Evolutionary conservation across 1,140 invertebrate species (phyloP).

Genomic region (Bombus huntii): DNA sequence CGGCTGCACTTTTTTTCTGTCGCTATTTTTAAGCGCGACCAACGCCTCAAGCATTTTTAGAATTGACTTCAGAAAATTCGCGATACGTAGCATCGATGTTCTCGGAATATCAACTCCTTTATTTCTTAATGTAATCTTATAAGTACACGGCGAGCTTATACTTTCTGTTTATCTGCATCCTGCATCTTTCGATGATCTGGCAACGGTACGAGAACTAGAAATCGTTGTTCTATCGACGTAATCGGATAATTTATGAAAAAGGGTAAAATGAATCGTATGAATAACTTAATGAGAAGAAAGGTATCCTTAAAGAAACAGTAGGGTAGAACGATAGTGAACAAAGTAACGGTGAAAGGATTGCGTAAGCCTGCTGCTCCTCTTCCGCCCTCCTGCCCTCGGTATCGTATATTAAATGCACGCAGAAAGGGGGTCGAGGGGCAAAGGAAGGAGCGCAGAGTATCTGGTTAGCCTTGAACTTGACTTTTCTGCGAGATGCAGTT

Average conservation of each 20-base stretch:
- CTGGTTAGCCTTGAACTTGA: slow-evolving; percentile 69
- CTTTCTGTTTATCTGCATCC: not conserved
- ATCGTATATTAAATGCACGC: slow-evolving; percentile 52
- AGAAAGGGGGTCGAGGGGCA: slow-evolving; percentile 32
- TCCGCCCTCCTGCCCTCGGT: slow-evolving; percentile 15
- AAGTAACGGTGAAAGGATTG: slow-evolving; percentile 73
- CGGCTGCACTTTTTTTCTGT: slow-evolving; percentile 74
- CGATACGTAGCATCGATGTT: slow-evolving; percentile 40
- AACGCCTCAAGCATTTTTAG: slow-evolving; percentile 78
- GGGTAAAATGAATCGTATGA: not conserved
- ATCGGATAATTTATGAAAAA: not conserved
- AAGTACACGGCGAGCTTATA: not conserved
- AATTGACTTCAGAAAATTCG: slow-evolving; percentile 72
- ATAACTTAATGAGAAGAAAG: not conserved
- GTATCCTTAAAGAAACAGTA: slow-evolving; percentile 18
- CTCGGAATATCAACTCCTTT: slow-evolving; percentile 1
- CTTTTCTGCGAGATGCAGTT: slow-evolving; percentile 61
- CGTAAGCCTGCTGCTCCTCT: slow-evolving; percentile 62
- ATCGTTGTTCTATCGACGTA: not conserved
- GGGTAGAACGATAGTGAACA: slow-evolving; percentile 42
- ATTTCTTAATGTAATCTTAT: not conserved
- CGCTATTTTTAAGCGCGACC: slow-evolving; percentile 79
- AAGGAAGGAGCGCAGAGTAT: slow-evolving; percentile 36
- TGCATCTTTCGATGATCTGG: too few relatives aligned
- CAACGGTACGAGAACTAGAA: too few relatives aligned